A percentile compares a stretch with the other conserved stretches of the same genome.
phyloP scores from a whole-genome alignment of 2,888 invertebrate species.

The Calliphora vomitoria region DNA sequence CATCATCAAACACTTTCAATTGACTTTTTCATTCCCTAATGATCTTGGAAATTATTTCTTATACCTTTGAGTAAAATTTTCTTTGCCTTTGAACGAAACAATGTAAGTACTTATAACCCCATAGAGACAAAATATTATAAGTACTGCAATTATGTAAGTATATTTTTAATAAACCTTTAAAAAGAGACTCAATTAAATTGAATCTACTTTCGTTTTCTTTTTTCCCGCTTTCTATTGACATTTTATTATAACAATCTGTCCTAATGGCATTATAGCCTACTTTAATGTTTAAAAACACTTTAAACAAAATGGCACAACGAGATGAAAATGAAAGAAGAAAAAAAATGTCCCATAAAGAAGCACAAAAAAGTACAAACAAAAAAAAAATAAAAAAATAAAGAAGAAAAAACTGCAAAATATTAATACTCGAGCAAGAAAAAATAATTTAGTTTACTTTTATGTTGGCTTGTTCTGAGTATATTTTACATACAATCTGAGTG shows the following conservation, averaged over 20 bases:
- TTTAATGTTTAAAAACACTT: constrained; percentile 45
- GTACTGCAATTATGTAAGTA: too few species aligned
- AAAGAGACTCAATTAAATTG: constrained; percentile 17
- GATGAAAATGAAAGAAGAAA: background rate
- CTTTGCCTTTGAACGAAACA: background rate
- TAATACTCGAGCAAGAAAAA: background rate
- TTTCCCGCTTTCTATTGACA: background rate
- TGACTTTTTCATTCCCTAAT: too few species aligned
- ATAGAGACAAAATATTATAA: background rate
- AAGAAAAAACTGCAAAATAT: background rate
- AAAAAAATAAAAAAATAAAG: background rate
- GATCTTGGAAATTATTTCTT: background rate
- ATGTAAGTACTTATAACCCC: too few species aligned
- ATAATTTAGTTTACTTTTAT: background rate
- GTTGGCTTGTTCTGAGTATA: background rate
- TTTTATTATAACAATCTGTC: constrained; percentile 41
- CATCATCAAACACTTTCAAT: too few species aligned
- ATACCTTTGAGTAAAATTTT: background rate
- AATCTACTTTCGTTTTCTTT: constrained; percentile 9
- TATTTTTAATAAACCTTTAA: constrained; percentile 35
- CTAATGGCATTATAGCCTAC: constrained; percentile 42
- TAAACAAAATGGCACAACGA: background rate
- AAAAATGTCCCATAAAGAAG: background rate
- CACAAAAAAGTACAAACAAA: background rate
- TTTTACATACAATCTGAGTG: constrained; percentile 1